phyloP scores from a whole-genome alignment of 2,888 invertebrate species.

The Deilephila elpenor region DNA sequence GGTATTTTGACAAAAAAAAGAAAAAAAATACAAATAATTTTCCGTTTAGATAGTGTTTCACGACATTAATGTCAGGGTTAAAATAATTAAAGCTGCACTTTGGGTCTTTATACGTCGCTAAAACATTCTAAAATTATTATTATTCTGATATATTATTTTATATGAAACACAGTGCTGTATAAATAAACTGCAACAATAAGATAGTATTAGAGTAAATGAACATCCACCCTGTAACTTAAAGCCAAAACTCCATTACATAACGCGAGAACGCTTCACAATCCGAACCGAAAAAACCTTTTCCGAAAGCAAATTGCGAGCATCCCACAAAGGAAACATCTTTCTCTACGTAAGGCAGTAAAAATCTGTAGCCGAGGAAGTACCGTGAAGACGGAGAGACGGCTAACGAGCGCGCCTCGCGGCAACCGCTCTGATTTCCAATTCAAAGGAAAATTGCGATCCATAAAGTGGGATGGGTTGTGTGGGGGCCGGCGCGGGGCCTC shows the following conservation, averaged over 20 bases:
- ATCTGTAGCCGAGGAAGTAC: conserved; percentile 75
- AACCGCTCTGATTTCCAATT: conserved; percentile 85
- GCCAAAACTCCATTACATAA: not conserved
- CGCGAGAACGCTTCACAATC: conserved; percentile 32
- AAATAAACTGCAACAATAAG: too few relatives aligned
- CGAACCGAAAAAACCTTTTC: conserved; percentile 36
- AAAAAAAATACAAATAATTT: too few relatives aligned
- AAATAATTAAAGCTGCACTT: too few relatives aligned
- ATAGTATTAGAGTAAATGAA: too few relatives aligned
- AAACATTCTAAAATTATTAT: too few relatives aligned
- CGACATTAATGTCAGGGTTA: too few relatives aligned
- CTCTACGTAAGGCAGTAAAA: conserved; percentile 69
- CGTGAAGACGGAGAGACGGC: conserved; percentile 76
- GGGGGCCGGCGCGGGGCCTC: conserved; percentile 52
- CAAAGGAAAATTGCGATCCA: conserved; percentile 86
- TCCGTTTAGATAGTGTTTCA: too few relatives aligned
- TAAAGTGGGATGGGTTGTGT: conserved; percentile 70
- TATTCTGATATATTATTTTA: too few relatives aligned
- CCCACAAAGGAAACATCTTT: conserved; percentile 73
- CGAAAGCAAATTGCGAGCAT: conserved; percentile 58
- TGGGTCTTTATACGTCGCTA: too few relatives aligned
- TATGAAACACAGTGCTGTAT: too few relatives aligned
- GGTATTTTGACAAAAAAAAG: too few relatives aligned
- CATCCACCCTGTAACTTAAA: too few relatives aligned
- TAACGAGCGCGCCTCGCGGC: conserved; percentile 78